Conservation (phyloP, 2,113 vertebrate genomes). For the Lamprologus callipterus region DNA sequence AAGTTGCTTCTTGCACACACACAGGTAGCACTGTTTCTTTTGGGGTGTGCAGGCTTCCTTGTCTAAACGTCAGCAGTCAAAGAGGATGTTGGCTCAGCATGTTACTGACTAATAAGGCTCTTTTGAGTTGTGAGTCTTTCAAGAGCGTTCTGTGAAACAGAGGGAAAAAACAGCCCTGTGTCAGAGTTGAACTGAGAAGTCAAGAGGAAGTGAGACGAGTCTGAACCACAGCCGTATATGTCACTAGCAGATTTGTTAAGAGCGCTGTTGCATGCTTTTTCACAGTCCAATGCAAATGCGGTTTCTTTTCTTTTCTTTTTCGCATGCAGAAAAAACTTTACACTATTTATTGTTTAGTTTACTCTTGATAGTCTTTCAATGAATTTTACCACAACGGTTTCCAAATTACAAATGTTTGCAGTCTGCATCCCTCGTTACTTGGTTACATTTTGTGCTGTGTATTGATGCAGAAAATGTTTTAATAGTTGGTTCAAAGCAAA, state of each 20-base stretch:
- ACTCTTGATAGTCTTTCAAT: not conserved
- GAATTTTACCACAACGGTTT: not conserved
- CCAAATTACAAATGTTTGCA: not conserved
- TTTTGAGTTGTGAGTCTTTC: conserved; percentile 4
- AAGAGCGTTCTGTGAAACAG: not conserved
- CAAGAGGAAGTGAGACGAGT: conserved; percentile 76
- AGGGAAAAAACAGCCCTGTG: not conserved
- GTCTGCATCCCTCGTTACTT: not conserved
- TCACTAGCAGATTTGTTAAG: not conserved
- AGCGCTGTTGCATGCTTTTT: not conserved
- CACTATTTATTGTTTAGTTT: not conserved
- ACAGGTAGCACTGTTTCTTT: not conserved
- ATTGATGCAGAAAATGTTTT: not conserved
- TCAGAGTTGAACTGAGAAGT: conserved; percentile 57
- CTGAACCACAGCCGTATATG: conserved; percentile 64
- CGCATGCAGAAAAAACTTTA: not conserved
- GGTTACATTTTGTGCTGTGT: not conserved
- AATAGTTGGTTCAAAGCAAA: not conserved
- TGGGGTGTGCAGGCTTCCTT: not conserved
- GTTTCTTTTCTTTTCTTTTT: not conserved
- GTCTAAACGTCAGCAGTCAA: conserved; percentile 2
- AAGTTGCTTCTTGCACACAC: not conserved
- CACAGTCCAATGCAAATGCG: not conserved
- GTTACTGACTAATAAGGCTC: conserved; percentile 22
- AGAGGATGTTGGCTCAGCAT: conserved; percentile 47